Evolutionary conservation across 2,113 vertebrate genomes (phyloP).

Genomic region (Nothoprocta perdicaria): DNA sequence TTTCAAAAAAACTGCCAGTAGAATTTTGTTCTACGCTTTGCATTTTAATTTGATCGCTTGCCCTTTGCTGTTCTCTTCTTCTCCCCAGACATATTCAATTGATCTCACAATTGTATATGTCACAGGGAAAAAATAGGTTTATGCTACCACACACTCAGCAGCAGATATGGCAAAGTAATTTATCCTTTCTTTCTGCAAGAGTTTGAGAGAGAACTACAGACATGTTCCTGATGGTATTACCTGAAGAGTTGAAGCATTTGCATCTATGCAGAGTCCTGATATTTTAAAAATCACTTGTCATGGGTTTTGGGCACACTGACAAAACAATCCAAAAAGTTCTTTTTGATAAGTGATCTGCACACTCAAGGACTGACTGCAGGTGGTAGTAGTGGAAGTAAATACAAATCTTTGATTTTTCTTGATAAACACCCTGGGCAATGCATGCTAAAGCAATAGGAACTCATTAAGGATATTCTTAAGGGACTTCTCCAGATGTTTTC

Average conservation of each 20-base stretch:
- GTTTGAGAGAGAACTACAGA: not conserved
- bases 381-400: not conserved
- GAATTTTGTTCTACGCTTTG: conserved; percentile 2
- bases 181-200: not conserved
- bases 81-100: not conserved
- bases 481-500: not conserved
- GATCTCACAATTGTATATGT: not conserved
- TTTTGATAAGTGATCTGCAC: not conserved
- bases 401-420: not conserved
- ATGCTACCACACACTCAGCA: not conserved
- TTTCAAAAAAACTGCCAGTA: not conserved
- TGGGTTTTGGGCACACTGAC: not conserved
- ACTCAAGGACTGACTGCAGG: not conserved
- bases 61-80: not conserved
- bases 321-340: not conserved
- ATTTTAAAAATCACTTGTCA: not conserved
- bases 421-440: no score
- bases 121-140: not conserved
- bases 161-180: not conserved
- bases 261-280: not conserved
- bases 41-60: conserved; percentile 2
- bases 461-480: not conserved
- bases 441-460: not conserved
- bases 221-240: not conserved
- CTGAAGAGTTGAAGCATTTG: not conserved